Percentiles rank a stretch among this genome's conserved stretches.
phyloP scores from a whole-genome alignment of 2,888 invertebrate species.

The Hedychridium roseum region DNA sequence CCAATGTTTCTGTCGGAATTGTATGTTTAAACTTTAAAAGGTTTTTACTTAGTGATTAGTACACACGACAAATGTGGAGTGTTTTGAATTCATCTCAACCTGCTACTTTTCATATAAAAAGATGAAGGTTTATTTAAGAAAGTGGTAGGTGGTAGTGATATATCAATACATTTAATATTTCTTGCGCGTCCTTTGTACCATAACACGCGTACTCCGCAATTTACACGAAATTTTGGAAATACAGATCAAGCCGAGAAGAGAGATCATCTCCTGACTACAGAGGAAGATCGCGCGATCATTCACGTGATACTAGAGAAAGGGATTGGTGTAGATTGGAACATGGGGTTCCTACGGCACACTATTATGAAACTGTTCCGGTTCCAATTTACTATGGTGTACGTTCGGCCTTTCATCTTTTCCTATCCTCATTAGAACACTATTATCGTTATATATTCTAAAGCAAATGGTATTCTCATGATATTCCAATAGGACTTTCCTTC shows the following conservation, averaged over 20 bases:
- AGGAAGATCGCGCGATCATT: slow-evolving; percentile 30
- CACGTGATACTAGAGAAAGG: slow-evolving; percentile 25
- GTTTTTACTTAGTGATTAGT: too few relatives aligned
- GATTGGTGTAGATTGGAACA: slow-evolving; percentile 28
- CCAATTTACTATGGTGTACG: slow-evolving; percentile 44
- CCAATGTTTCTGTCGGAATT: too few relatives aligned
- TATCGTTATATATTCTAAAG: not conserved
- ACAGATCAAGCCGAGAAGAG: slow-evolving; percentile 20
- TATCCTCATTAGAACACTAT: too few relatives aligned
- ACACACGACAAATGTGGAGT: too few relatives aligned
- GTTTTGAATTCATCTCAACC: too few relatives aligned
- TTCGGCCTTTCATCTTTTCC: too few relatives aligned
- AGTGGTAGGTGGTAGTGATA: not conserved
- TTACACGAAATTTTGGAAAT: not conserved
- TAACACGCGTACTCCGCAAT: not conserved
- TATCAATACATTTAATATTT: not conserved
- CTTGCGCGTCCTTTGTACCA: too few relatives aligned
- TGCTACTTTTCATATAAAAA: not conserved
- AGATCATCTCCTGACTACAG: slow-evolving; percentile 22
- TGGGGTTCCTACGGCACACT: slow-evolving; percentile 16
- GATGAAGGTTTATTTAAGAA: not conserved
- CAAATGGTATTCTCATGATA: not conserved
- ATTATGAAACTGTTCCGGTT: slow-evolving; percentile 37
- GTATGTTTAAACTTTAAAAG: too few relatives aligned
- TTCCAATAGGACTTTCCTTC: slow-evolving; percentile 31